phyloP scores from a whole-genome alignment of 2,113 vertebrate genomes.

The Pogonocichla stellata region DNA sequence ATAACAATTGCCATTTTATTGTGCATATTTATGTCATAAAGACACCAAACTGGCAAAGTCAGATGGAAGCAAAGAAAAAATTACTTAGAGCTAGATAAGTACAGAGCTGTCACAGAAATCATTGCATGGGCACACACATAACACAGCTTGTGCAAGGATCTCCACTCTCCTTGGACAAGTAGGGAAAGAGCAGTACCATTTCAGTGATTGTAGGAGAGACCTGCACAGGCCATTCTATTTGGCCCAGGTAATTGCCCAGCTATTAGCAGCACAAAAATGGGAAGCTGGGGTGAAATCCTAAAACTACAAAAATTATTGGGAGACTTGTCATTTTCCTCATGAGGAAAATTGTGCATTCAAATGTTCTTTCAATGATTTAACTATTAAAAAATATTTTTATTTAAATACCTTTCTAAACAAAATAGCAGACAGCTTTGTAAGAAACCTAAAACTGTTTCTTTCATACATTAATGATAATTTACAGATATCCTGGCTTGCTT shows the following conservation, averaged over 20 bases:
- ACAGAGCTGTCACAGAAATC: not conserved
- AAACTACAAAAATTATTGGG: not conserved
- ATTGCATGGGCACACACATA: not conserved
- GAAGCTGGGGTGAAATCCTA: not conserved
- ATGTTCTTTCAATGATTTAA: not conserved
- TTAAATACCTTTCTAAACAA: not conserved
- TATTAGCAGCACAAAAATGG: not conserved
- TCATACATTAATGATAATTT: not conserved
- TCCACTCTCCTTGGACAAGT: not conserved
- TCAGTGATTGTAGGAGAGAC: not conserved
- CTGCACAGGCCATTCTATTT: not conserved
- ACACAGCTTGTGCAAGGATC: not conserved
- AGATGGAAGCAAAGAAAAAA: not conserved
- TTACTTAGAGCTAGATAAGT: not conserved
- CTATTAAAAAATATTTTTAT: not conserved
- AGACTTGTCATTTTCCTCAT: not conserved
- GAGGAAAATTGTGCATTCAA: not conserved
- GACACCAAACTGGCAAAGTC: not conserved
- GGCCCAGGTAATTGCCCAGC: not conserved
- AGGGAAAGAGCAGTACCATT: not conserved
- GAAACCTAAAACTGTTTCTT: not conserved
- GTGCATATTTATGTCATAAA: not conserved
- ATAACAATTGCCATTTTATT: not conserved
- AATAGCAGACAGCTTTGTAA: not conserved
- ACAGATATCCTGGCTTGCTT: not conserved